Conservation (phyloP, 2,797 vertebrate genomes). For the Platalea minor region DNA sequence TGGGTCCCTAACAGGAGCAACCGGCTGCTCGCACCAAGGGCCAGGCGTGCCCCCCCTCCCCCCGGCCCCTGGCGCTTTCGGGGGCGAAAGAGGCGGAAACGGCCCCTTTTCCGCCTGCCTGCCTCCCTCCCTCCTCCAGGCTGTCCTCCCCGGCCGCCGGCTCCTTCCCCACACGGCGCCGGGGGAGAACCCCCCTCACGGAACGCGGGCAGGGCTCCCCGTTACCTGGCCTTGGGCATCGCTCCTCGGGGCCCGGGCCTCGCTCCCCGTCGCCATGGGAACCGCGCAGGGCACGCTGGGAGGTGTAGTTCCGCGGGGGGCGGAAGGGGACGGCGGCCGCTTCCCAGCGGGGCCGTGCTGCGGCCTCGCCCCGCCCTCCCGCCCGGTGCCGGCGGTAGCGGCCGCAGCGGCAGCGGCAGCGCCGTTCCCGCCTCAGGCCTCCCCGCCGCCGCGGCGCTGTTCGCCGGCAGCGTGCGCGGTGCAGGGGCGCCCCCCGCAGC, state of each 20-base stretch:
- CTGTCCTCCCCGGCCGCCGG: not conserved
- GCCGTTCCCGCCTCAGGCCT: rapidly evolving
- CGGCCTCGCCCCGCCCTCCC: too few species aligned
- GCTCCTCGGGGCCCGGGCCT: not conserved
- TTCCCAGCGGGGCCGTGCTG: too few species aligned
- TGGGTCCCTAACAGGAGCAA: not conserved
- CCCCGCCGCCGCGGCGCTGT: too few species aligned
- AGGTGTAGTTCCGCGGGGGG: slow-evolving; percentile 49
- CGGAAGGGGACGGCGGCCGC: not conserved
- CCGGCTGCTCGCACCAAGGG: not conserved
- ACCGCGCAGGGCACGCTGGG: slow-evolving; percentile 45
- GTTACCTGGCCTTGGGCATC: slow-evolving; percentile 69
- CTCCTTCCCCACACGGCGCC: not conserved
- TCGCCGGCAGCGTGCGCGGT: too few species aligned
- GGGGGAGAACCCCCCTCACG: rapidly evolving
- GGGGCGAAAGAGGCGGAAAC: not conserved
- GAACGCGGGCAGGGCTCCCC: too few species aligned
- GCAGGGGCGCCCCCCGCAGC: not conserved
- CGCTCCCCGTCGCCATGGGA: slow-evolving; percentile 44
- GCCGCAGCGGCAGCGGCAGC: not conserved
- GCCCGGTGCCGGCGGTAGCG: not conserved
- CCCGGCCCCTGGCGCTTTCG: not conserved
- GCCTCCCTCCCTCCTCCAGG: not conserved
- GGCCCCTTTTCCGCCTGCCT: not conserved
- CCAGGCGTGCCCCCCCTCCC: too few species aligned